Conservation (phyloP, 2,113 vertebrate genomes). For the Vireo altiloquus region DNA sequence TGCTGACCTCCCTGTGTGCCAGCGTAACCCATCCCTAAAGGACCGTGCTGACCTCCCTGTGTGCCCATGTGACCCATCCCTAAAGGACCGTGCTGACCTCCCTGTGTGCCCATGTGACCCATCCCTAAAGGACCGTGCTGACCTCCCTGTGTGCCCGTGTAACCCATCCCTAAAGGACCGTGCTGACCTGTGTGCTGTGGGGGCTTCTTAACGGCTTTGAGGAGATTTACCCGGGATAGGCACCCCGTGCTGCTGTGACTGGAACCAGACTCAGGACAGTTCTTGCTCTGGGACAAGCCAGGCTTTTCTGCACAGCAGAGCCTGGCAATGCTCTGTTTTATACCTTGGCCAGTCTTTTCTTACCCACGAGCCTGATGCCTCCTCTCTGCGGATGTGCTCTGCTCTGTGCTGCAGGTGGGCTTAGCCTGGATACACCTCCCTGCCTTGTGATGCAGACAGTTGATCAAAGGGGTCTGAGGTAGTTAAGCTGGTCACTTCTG, state of each 20-base stretch:
- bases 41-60: too few relatives aligned
- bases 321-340: background rate
- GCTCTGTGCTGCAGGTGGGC: background rate
- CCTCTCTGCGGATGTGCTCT: background rate
- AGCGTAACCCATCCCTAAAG: too few relatives aligned
- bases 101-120: too few relatives aligned
- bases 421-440: background rate
- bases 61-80: too few relatives aligned
- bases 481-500: background rate
- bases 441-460: background rate
- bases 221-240: background rate
- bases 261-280: background rate
- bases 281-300: background rate
- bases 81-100: too few relatives aligned
- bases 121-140: too few relatives aligned
- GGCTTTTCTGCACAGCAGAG: background rate
- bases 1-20: too few relatives aligned
- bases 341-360: background rate
- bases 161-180: background rate
- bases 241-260: background rate
- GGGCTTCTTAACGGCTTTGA: background rate
- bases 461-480: background rate
- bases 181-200: accelerated
- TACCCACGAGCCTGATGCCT: background rate
- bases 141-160: too few relatives aligned